Conservation (phyloP, 2,888 invertebrate species). For the Microdon myrmicae region DNA sequence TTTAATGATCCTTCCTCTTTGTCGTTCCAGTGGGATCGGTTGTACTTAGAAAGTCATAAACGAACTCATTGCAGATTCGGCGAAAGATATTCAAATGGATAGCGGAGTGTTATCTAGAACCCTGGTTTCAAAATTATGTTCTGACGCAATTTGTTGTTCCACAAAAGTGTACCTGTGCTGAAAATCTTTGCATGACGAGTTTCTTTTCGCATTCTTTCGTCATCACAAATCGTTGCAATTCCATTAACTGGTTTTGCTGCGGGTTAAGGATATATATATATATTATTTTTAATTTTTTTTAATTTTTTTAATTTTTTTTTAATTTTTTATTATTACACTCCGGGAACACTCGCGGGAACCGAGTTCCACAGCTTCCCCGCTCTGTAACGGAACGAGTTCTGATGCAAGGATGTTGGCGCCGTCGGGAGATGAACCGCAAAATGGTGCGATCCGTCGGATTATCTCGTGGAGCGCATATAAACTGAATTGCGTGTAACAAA, state of each 20-base stretch:
- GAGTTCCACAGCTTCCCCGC: too few relatives aligned
- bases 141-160: slow-evolving; percentile 54
- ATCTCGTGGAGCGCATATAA: too few relatives aligned
- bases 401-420: too few relatives aligned
- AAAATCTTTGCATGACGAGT: slow-evolving; percentile 56
- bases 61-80: slow-evolving; percentile 90
- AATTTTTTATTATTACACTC: too few relatives aligned
- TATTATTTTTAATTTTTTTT: too few relatives aligned
- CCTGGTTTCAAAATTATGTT: slow-evolving; percentile 56
- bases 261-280: slow-evolving; percentile 59
- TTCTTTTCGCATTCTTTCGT: slow-evolving; percentile 60
- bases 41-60: slow-evolving; percentile 80
- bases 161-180: slow-evolving; percentile 52
- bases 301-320: too few relatives aligned
- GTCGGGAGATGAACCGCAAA: too few relatives aligned
- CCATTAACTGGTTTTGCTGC: slow-evolving; percentile 65
- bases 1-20: slow-evolving; percentile 58
- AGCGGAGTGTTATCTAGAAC: slow-evolving; percentile 58
- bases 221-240: slow-evolving; percentile 60
- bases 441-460: too few relatives aligned
- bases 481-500: too few relatives aligned
- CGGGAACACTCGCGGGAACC: too few relatives aligned
- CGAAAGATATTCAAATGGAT: slow-evolving; percentile 83
- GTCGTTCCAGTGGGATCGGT: slow-evolving; percentile 59
- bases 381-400: too few relatives aligned